Conservation (phyloP, 2,113 vertebrate genomes). For the Ophthalmotilapia sp. region DNA sequence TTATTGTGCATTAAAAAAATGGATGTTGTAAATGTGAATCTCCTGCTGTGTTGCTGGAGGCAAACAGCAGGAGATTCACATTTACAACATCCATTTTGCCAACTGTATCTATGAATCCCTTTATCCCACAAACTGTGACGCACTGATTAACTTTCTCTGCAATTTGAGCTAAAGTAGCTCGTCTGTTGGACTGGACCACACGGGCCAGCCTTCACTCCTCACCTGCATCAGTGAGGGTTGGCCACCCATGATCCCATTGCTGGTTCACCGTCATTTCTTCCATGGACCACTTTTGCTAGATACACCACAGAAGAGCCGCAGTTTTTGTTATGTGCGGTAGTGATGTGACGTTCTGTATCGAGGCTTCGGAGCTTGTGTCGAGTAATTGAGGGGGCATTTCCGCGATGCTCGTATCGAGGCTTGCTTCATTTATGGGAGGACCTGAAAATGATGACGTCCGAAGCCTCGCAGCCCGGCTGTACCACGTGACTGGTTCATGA, state of each 20-base stretch:
- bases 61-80: neutral
- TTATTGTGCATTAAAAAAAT: neutral
- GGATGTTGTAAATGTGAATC: neutral
- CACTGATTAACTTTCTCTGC: neutral
- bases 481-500: too few species aligned
- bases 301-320: neutral
- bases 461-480: rapidly evolving
- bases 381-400: too few species aligned
- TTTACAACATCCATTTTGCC: neutral
- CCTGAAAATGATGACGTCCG: too few species aligned
- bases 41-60: neutral
- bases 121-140: neutral
- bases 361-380: too few species aligned
- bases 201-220: neutral
- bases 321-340: neutral
- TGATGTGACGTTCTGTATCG: too few species aligned
- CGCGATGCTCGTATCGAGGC: too few species aligned
- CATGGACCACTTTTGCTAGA: neutral
- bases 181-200: neutral
- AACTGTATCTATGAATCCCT: neutral
- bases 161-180: neutral
- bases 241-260: neutral
- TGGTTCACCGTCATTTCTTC: neutral
- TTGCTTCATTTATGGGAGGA: too few species aligned
- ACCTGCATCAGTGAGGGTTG: neutral